phyloP scores from a whole-genome alignment of 2,797 vertebrate species.

The Chloroceryle inda region DNA sequence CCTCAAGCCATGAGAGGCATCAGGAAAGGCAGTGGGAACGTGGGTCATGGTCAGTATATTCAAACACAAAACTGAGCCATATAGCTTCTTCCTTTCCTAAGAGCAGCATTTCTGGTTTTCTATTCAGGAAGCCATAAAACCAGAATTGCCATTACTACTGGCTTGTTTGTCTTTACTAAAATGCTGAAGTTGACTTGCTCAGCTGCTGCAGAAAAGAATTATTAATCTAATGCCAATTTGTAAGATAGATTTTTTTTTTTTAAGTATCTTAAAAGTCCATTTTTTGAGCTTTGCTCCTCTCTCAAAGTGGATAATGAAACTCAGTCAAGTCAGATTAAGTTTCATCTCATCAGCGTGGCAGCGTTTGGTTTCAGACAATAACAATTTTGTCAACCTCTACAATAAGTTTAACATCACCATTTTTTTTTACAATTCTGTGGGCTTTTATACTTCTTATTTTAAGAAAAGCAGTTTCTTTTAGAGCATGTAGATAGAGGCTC shows the following conservation, averaged over 20 bases:
- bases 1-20: not conserved
- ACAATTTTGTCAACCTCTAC: constrained; percentile 16
- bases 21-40: not conserved
- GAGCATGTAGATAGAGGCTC: not conserved
- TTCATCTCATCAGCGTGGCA: not conserved
- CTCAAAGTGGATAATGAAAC: not conserved
- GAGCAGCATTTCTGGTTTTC: not conserved
- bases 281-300: not conserved
- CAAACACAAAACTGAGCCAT: not conserved
- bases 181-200: not conserved
- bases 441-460: constrained; percentile 17
- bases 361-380: constrained; percentile 32
- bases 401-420: constrained; percentile 16
- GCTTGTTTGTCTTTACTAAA: not conserved
- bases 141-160: not conserved
- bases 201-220: not conserved
- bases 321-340: constrained; percentile 16
- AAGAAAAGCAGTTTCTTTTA: constrained; percentile 29
- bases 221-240: not conserved
- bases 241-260: not conserved
- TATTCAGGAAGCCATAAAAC: not conserved
- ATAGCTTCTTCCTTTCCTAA: not conserved
- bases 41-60: not conserved
- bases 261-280: not conserved
- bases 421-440: not conserved